A percentile compares a stretch with the other conserved stretches of the same genome.
Evolutionary conservation across 2,113 vertebrate genomes (phyloP).

Genomic region (Stegostoma tigrinum): DNA sequence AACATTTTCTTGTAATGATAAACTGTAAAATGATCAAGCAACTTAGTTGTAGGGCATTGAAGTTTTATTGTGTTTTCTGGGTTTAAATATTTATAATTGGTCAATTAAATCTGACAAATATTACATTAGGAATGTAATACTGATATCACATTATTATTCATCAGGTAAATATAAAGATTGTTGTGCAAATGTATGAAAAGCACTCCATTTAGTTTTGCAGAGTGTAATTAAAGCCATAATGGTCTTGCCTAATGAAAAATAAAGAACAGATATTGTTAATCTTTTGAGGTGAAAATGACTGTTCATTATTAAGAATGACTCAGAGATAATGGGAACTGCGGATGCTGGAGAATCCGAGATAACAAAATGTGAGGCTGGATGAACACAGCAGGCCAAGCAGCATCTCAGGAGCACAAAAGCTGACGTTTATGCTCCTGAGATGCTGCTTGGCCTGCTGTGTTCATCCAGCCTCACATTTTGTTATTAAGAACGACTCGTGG

Average conservation of each 20-base stretch:
- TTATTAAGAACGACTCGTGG: too few species aligned
- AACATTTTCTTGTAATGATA: not conserved
- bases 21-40: not conserved
- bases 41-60: not conserved
- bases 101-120: slow-evolving; percentile 10
- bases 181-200: not conserved
- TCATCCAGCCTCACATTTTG: too few species aligned
- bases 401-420: too few species aligned
- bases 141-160: not conserved
- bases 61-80: not conserved
- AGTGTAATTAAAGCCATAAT: not conserved
- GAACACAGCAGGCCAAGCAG: too few species aligned
- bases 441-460: too few species aligned
- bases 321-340: too few species aligned
- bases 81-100: slow-evolving; percentile 28
- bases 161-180: not conserved
- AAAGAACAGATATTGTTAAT: not conserved
- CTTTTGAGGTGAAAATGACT: too few species aligned
- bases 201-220: not conserved
- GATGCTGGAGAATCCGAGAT: too few species aligned
- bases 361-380: too few species aligned
- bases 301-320: too few species aligned
- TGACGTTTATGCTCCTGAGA: too few species aligned
- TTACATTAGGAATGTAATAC: not conserved
- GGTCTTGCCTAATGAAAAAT: not conserved